Evolutionary conservation across 1,140 invertebrate species (phyloP), one percentile per base, ranked within the genome.

Genomic region (Maniola jurtina): DNA sequence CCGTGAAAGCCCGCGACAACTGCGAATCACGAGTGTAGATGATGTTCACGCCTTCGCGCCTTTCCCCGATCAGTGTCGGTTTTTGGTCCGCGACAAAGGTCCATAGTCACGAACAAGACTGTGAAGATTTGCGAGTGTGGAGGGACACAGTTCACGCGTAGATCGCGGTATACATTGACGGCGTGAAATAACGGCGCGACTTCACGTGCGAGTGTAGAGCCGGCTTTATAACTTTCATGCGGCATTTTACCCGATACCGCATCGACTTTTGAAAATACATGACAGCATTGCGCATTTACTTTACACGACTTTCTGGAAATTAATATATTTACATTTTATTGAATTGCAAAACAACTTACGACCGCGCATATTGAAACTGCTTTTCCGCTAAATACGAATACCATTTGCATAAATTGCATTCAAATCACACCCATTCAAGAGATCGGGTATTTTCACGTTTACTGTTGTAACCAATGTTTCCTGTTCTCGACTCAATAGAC

Each of bases 261-360:
- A 63, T 63, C 52, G 42, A 15, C 61, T 5, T 14, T 45, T n/a
- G 14, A 40, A 61, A 61, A 61, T 54, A 64, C 50, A 56, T 14
- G 56, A 45, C 36, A 63, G 64, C 55, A 59, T 66, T 72, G 58
- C 15, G 63, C 71, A 69, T 72, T 64, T 64, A 50, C 56, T 67
- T 64, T 68, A 64, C 56, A 64, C 55, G 58, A 66, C 64, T 69
- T 65, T 69, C 67, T 72, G 63, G 67, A 69, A 70, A 72, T 68
- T 60, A 62, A 68, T 62, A 36, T 60, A 60, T 60, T 68, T 55
- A 48, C 64, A 66, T 71, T 63, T 61, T 67, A 67, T 68, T 70
- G 71, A 72, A 72, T 70, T 72, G 71, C 71, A 70, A 70, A 72
- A 64, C 71, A 52, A 66, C 63, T 64, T 56, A 66, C 71, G 42